Conservation (phyloP, 1,140 invertebrate species). For the Nephotettix cincticeps region DNA sequence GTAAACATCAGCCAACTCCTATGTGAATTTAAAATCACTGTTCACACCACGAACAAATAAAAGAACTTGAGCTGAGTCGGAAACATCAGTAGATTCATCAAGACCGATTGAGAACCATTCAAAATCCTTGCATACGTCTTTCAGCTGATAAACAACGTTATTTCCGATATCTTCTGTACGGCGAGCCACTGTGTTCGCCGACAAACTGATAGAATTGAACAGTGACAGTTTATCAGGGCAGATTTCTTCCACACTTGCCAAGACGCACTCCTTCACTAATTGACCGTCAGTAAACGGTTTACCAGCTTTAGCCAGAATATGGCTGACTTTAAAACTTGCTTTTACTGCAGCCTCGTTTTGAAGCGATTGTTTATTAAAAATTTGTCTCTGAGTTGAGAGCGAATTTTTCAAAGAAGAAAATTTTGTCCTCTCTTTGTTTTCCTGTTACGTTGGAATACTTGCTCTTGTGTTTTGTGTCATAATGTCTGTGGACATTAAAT, state of each 20-base stretch:
- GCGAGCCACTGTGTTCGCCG: conserved; percentile 40
- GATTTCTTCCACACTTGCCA: conserved; percentile 34
- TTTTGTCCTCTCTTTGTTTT: conserved; percentile 39
- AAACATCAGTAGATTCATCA: conserved; percentile 45
- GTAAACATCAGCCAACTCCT: conserved; percentile 42
- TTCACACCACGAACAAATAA: conserved; percentile 43
- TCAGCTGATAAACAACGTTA: conserved; percentile 36
- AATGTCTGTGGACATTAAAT: conserved; percentile 28
- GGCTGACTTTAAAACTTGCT: conserved; percentile 42
- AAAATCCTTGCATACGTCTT: conserved; percentile 37
- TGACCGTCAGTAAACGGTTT: conserved; percentile 40
- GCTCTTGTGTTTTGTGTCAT: conserved; percentile 22
- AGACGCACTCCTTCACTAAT: conserved; percentile 36
- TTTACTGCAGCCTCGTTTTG: conserved; percentile 39
- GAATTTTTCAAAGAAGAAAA: conserved; percentile 38
- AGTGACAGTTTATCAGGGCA: conserved; percentile 37
- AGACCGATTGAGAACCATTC: conserved; percentile 43
- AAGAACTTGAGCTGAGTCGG: conserved; percentile 42
- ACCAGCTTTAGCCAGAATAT: conserved; percentile 40
- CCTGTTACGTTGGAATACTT: conserved; percentile 18
- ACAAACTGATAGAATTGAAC: conserved; percentile 36
- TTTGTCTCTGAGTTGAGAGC: conserved; percentile 40
- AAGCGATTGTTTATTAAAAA: conserved; percentile 38
- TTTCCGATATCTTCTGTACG: conserved; percentile 41
- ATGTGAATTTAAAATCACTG: conserved; percentile 40